Base-by-base conservation (phyloP, 37 sponge, comb jelly and placozoan genomes). In the Haliclona indistincta region DNA sequence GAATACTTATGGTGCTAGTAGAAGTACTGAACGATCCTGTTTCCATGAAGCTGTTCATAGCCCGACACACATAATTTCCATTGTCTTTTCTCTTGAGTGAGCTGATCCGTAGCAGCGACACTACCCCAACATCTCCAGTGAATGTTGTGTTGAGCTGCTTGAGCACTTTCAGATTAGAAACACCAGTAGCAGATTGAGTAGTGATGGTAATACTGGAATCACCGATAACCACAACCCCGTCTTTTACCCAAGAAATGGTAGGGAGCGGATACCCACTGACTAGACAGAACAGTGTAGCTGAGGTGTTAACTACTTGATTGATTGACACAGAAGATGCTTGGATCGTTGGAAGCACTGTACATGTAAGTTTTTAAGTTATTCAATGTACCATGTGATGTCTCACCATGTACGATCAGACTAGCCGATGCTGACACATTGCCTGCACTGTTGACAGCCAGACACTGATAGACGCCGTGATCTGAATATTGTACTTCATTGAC, bases 341-440 rank as follows among this genome's bases (percentile, higher is more conserved):
- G 33, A 89, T 54, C 1, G 80, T 36, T 19, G 90, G 90, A 11
- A 62, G 25, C 19, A 89, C 90, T 89, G 63, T 15, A 58, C 11
- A 58, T 25, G 28, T 25, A 25, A 58, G n/a, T 25, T 25, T 25
- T 7, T 25, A 25, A n/a, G 11, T 25, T n/a, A 58, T 58, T 25
- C n/a, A n/a, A n/a, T n/a, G n/a, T n/a, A n/a, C n/a, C n/a, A n/a
- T n/a, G n/a, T n/a, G 11, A n/a, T n/a, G n/a, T 25, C 90, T 56
- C 30, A 89, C 90, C 90, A 36, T 89, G 90, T 19, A 89, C 90
- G 33, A 76, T 68, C 19, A 89, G 76, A 38, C 58, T 71, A 20
- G 81, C 85, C 32, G 22, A 22, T 1, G 71, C 63, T 2, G 58
- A 25, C 4, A 43, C 65, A 41, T 2, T 39, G 3, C 71, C 81